These are phyloP conservation scores for Hypomecis atomaria DNA, from an alignment of 2,888 invertebrate genomes.

Conservation along the genomic window DNA sequence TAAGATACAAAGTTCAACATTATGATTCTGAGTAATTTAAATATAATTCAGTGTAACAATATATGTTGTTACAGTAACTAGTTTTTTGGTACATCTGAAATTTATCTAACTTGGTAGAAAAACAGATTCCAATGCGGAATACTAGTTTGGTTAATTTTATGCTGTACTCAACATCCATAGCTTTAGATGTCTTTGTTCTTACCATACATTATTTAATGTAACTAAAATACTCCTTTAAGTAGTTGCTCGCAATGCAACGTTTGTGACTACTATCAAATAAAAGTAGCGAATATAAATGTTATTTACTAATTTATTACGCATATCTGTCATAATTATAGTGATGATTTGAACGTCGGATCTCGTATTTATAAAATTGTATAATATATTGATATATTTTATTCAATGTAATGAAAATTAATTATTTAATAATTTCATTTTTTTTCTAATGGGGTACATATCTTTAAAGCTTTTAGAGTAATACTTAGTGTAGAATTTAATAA, in stretches of 20 bases:
- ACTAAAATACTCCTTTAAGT: constrained; percentile 22
- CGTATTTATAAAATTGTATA: constrained; percentile 55
- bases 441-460: constrained; percentile 52
- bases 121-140: too few relatives aligned
- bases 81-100: too few relatives aligned
- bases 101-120: too few relatives aligned
- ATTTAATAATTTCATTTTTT: constrained; percentile 54
- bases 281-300: constrained; percentile 2
- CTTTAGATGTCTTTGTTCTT: too few relatives aligned
- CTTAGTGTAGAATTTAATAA: constrained; percentile 17
- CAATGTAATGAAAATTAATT: constrained; percentile 33
- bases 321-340: constrained; percentile 39
- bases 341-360: constrained; percentile 57
- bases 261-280: background rate
- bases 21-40: too few relatives aligned
- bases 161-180: too few relatives aligned
- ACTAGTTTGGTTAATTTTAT: too few relatives aligned
- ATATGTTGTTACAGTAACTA: too few relatives aligned
- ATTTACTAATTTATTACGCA: constrained; percentile 46
- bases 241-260: constrained; percentile 8
- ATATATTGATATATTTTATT: constrained; percentile 33
- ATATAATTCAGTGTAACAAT: too few relatives aligned
- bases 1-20: too few relatives aligned
- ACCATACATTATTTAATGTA: too few relatives aligned
- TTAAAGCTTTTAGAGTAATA: constrained; percentile 24